Base-by-base conservation (phyloP, 2,797 vertebrate species). In the Cuniculus paca region DNA sequence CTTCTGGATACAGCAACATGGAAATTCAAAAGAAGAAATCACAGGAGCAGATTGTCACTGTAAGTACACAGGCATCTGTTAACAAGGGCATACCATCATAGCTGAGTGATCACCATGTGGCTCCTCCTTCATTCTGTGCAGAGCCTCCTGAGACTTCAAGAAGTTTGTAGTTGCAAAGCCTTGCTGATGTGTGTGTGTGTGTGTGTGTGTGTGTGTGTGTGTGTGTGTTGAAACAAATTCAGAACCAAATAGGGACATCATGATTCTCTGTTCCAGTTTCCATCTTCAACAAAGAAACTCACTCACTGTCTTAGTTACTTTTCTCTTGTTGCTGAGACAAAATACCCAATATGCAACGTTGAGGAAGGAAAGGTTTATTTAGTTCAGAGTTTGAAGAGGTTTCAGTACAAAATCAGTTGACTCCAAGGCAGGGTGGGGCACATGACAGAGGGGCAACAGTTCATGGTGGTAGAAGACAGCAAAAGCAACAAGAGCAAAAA, bases 121-220 rank as follows among this genome's bases (percentile, higher is more conserved):
- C 58, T 88, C 20, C 92, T 60, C 95, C 34, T n/a, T 90, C 70
- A n/a, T n/a, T 78, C 52, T 42, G 17, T 85, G 90, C 14, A 6
- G 97, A 96, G 94, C 50, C 95, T 87, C 89, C 19, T 78, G 94
- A 95, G 97, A 97, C 92, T 93, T 93, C 65, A 2, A 80, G 81
- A 88, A 91, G 89, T 88, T 94, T 96, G 92, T 72, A 78, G 93
- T 83, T 95, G 94, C n/a, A 84, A 97, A 97, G 96, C 56, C 14
- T 34, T 1, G 2, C 14, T 12, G 52, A 9, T 22, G 17, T 36
- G n/a, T 19, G 63, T 63, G 63, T 65, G 63, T 65, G 63, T 65
- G 63, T 68, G 34, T 36, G n/a, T 36, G n/a, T 70, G 19, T 70
- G 68, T 70, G 68, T 70, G 65, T 45, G 1, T n/a, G 28, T 42